Conservation (phyloP, 2,113 vertebrate genomes). For the Ardeotis arabs region DNA sequence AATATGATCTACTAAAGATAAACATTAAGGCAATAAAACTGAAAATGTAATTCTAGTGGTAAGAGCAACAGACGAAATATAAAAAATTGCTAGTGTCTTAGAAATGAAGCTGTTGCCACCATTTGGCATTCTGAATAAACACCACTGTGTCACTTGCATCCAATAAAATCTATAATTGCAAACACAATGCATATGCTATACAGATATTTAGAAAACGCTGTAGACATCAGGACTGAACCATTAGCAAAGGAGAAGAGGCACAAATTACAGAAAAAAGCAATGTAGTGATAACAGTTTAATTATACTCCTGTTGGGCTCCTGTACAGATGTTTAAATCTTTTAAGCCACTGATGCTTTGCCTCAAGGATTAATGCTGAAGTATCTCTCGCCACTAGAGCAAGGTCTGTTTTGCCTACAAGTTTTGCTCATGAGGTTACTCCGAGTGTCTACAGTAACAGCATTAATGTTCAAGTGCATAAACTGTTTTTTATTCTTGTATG, state of each 20-base stretch:
- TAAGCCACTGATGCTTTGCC: not conserved
- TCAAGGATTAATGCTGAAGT: not conserved
- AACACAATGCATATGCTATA: fast-evolving
- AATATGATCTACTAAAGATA: not conserved
- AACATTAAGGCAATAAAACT: not conserved
- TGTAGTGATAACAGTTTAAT: not conserved
- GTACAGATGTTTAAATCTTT: not conserved
- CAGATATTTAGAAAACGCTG: not conserved
- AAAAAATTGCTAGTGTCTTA: not conserved
- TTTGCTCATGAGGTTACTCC: not conserved
- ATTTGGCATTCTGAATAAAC: not conserved
- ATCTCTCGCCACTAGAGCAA: not conserved
- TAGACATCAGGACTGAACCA: not conserved
- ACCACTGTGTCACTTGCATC: not conserved
- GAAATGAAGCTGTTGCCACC: not conserved
- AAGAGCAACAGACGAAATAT: not conserved
- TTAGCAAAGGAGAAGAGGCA: not conserved
- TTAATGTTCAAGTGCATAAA: not conserved
- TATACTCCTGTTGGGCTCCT: not conserved
- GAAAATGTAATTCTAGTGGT: not conserved
- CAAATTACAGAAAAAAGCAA: not conserved
- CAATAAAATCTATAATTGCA: not conserved
- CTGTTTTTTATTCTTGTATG: not conserved
- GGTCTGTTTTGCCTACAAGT: not conserved
- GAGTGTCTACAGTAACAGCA: not conserved